phyloP scores from a whole-genome alignment of 2,113 vertebrate genomes.

The Pygoscelis antarcticus region DNA sequence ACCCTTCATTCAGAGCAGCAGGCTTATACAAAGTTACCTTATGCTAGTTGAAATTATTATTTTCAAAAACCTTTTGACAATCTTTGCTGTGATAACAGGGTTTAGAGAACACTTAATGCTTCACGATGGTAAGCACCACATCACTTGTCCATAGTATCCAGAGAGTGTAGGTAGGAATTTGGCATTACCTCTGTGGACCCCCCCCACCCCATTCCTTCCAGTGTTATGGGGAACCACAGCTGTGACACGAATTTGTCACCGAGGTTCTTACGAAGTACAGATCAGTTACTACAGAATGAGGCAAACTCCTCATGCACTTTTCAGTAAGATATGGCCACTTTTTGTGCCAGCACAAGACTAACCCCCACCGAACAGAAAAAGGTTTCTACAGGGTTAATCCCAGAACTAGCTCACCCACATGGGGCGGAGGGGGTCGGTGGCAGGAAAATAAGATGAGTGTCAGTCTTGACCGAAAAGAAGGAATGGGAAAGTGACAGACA shows the following conservation, averaged over 20 bases:
- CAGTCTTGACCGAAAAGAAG: not conserved
- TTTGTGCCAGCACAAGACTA: not conserved
- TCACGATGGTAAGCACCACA: not conserved
- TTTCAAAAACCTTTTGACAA: not conserved
- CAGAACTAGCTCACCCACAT: not conserved
- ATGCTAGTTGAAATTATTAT: not conserved
- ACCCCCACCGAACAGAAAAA: accelerated
- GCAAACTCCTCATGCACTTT: not conserved
- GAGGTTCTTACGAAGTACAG: not conserved
- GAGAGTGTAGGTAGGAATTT: not conserved
- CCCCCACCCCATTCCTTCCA: not conserved
- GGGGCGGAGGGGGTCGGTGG: accelerated
- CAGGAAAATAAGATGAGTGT: not conserved
- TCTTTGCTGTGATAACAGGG: not conserved
- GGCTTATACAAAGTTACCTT: not conserved
- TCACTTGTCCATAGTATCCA: not conserved
- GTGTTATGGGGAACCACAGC: not conserved
- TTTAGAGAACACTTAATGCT: not conserved
- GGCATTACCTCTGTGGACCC: not conserved
- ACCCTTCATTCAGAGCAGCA: not conserved
- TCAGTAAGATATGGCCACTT: not conserved
- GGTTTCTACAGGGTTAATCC: not conserved
- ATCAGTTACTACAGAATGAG: not conserved
- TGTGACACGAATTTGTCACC: not conserved
- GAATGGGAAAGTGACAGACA: not conserved